Percentiles rank a stretch among this genome's conserved stretches.
These are phyloP conservation scores for Anhinga anhinga DNA, from an alignment of 2,113 vertebrate species.

Conservation along the genomic window DNA sequence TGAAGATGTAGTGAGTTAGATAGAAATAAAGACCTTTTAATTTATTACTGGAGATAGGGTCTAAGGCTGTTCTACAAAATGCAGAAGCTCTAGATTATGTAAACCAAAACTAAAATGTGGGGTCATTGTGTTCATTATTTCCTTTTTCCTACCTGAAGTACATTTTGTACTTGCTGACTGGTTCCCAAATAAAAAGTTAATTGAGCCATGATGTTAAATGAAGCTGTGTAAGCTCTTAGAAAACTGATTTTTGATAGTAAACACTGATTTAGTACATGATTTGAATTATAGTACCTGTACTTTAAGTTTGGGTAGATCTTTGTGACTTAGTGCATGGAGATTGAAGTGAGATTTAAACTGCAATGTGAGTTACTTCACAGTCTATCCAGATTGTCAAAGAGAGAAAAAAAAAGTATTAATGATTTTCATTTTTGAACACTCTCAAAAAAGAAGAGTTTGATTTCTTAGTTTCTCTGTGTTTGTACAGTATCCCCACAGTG, in stretches of 20 bases:
- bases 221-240: neutral
- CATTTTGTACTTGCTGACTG: neutral
- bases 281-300: neutral
- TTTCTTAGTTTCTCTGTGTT: neutral
- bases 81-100: neutral
- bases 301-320: neutral
- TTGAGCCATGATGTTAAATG: neutral
- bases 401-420: neutral
- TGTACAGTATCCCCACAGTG: neutral
- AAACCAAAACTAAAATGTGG: neutral
- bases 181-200: neutral
- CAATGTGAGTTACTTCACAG: neutral
- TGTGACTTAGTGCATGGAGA: neutral
- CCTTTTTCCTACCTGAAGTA: neutral
- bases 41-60: neutral
- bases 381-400: neutral
- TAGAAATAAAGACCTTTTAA: neutral
- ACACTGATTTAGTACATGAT: neutral
- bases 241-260: neutral
- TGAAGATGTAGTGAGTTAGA: neutral
- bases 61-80: neutral
- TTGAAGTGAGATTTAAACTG: neutral
- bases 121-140: neutral
- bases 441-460: neutral
- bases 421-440: neutral